These are phyloP conservation scores for Cichladusa arquata DNA, from an alignment of 2,113 vertebrate genomes.

Conservation along the genomic window DNA sequence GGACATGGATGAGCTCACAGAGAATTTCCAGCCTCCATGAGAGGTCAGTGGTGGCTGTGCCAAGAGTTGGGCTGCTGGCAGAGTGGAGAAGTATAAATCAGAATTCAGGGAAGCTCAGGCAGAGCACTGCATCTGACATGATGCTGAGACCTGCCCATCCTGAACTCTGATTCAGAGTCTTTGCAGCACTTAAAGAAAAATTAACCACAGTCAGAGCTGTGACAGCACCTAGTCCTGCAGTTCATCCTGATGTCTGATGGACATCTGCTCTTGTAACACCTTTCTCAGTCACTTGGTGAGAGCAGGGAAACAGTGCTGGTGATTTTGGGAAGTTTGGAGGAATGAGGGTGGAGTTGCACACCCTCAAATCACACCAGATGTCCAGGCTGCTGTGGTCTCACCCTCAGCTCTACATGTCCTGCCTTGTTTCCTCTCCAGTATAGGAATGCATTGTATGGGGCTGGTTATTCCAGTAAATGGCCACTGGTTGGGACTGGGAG, in stretches of 20 bases:
- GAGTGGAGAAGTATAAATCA: not conserved
- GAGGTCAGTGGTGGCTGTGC: not conserved
- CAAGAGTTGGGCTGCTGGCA: not conserved
- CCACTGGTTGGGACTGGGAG: not conserved
- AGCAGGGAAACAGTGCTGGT: not conserved
- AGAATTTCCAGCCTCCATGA: not conserved
- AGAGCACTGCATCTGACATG: fast-evolving
- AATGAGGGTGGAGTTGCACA: not conserved
- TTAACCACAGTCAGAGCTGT: not conserved
- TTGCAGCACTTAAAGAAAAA: not conserved
- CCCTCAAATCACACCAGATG: not conserved
- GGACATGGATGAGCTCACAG: not conserved
- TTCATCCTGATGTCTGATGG: not conserved
- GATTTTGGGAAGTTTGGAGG: not conserved
- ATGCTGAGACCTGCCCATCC: not conserved
- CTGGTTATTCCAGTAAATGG: not conserved
- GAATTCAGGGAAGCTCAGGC: not conserved
- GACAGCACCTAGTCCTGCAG: not conserved
- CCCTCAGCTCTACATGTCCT: not conserved
- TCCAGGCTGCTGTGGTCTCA: not conserved
- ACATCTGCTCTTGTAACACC: not conserved
- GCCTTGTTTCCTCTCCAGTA: not conserved
- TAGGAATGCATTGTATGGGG: not conserved
- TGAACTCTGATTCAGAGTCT: not conserved
- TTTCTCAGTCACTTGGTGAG: not conserved